Evolutionary conservation across 2,888 invertebrate species (phyloP).

Genomic region (Tryphoninae sp.): DNA sequence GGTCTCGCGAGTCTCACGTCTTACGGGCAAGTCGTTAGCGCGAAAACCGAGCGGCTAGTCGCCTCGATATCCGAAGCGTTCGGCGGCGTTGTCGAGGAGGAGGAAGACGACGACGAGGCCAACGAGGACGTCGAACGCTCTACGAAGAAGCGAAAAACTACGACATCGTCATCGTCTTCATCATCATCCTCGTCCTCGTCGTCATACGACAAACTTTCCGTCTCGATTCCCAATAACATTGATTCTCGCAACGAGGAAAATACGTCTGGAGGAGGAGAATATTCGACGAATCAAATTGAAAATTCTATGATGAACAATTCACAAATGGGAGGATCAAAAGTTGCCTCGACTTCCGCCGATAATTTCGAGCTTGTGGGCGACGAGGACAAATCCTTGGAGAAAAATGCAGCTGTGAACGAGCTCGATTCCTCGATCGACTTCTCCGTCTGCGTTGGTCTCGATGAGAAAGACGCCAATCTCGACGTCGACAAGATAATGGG

Average conservation of each 20-base stretch:
- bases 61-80: neutral
- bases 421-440: constrained; percentile 24
- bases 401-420: too few relatives aligned
- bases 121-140: constrained; percentile 58
- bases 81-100: constrained; percentile 69
- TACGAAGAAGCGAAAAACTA: constrained; percentile 48
- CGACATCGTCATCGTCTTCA: constrained; percentile 54
- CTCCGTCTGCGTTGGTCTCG: constrained; percentile 50
- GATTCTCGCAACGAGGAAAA: neutral
- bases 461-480: constrained; percentile 59
- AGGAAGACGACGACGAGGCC: constrained; percentile 59
- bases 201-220: neutral
- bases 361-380: neutral
- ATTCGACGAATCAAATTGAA: neutral
- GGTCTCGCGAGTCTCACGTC: constrained; percentile 75
- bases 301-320: constrained; percentile 54
- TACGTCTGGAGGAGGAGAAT: constrained; percentile 39
- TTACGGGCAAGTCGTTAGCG: constrained; percentile 25
- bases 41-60: constrained; percentile 66
- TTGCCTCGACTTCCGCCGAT: constrained; percentile 79
- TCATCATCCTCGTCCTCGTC: constrained; percentile 22
- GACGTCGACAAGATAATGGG: constrained; percentile 61
- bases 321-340: constrained; percentile 65
- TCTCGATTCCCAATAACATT: neutral
- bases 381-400: neutral